These are phyloP conservation scores for Acronicta leporina DNA, from an alignment of 2,888 invertebrate species.

Conservation along the genomic window DNA sequence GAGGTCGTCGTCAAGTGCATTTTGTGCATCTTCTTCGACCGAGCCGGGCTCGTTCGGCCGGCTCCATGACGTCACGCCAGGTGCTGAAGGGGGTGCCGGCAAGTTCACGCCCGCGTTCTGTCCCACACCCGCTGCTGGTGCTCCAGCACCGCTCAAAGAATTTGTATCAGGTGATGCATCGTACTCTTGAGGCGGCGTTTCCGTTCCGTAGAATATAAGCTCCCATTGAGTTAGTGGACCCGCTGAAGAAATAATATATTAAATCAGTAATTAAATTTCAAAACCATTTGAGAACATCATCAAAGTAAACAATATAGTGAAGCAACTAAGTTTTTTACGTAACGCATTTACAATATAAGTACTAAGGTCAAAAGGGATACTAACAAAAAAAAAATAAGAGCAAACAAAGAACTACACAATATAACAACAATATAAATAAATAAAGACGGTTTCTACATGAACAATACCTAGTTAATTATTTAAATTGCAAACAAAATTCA, in stretches of 20 bases:
- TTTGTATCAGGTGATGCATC: constrained; percentile 91
- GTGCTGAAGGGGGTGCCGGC: constrained; percentile 7
- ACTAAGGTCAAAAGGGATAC: constrained; percentile 34
- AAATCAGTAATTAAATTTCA: constrained; percentile 1
- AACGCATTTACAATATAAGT: constrained; percentile 16
- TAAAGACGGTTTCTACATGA: constrained; percentile 43
- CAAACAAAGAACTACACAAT: constrained; percentile 21
- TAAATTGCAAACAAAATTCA: constrained; percentile 63
- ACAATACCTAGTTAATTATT: constrained; percentile 54
- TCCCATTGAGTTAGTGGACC: constrained; percentile 93
- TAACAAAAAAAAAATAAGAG: constrained; percentile 20
- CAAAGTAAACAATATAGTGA: too few relatives aligned
- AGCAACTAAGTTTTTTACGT: constrained; percentile 18
- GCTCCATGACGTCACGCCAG: constrained; percentile 61
- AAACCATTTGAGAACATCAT: not conserved
- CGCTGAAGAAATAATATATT: constrained; percentile 80
- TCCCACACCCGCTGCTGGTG: constrained; percentile 13
- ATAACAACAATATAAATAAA: constrained; percentile 17
- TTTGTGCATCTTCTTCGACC: constrained; percentile 88
- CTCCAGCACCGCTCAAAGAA: constrained; percentile 75
- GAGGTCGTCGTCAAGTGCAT: constrained; percentile 89
- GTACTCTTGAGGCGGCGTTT: constrained; percentile 89
- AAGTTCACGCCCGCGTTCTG: not conserved
- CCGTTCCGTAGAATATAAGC: constrained; percentile 94
- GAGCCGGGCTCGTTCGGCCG: constrained; percentile 65